Evolutionary conservation across 1,140 invertebrate species (phyloP).

Genomic region (Leguminivora glycinivorella): DNA sequence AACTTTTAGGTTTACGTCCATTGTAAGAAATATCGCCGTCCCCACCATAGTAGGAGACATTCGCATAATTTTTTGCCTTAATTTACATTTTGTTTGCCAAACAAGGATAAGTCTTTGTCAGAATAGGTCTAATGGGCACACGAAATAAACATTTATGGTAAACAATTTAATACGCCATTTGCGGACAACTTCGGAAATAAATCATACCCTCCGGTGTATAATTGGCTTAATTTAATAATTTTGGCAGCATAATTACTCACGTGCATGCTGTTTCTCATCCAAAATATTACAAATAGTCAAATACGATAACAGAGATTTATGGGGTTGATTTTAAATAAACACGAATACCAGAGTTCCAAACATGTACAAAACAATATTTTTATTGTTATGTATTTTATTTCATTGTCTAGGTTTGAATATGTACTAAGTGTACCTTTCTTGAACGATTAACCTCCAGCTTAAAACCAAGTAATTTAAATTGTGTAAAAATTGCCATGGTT

Average conservation of each 20-base stretch:
- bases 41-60: conserved; percentile 16
- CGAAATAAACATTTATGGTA: conserved; percentile 27
- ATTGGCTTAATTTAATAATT: conserved; percentile 33
- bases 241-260: conserved; percentile 29
- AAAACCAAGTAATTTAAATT: too few species aligned
- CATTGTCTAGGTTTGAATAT: too few species aligned
- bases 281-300: not conserved
- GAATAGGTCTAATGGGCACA: conserved; percentile 23
- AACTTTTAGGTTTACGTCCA: conserved; percentile 41
- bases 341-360: too few species aligned
- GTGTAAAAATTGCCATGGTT: too few species aligned
- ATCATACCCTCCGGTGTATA: conserved; percentile 33
- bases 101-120: conserved; percentile 24
- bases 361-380: not conserved
- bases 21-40: conserved; percentile 29
- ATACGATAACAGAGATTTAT: not conserved
- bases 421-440: too few species aligned
- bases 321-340: too few species aligned
- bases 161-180: conserved; percentile 23
- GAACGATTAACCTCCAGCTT: too few species aligned
- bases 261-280: conserved; percentile 13
- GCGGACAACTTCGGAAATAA: conserved; percentile 35
- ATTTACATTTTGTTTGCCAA: conserved; percentile 27
- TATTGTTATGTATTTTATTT: too few species aligned
- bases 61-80: conserved; percentile 28